Evolutionary conservation across 2,113 vertebrate species (phyloP).

Genomic region (Syrmaticus mikado): DNA sequence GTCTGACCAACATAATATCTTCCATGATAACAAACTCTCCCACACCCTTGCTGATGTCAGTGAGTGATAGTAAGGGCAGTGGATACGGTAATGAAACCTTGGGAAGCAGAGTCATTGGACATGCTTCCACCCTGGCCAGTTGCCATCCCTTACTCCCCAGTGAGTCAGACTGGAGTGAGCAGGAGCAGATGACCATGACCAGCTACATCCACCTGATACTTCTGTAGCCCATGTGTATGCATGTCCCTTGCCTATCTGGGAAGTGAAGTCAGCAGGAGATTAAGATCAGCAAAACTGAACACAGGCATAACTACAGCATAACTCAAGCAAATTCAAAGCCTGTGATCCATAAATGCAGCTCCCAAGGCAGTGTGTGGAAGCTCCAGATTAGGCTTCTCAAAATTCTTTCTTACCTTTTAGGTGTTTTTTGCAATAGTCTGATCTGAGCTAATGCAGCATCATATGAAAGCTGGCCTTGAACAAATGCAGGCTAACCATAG

Average conservation of each 20-base stretch:
- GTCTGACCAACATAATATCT: not conserved
- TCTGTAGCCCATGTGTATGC: not conserved
- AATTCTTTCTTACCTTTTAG: not conserved
- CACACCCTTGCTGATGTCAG: not conserved
- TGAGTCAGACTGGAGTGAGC: not conserved
- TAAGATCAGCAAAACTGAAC: not conserved
- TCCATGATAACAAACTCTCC: not conserved
- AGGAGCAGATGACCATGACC: not conserved
- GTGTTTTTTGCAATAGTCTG: not conserved
- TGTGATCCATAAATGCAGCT: not conserved
- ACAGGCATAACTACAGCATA: not conserved
- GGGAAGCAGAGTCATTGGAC: not conserved
- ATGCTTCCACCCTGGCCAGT: not conserved
- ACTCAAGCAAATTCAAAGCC: not conserved
- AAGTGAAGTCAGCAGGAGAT: not conserved
- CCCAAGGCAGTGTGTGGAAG: accelerated
- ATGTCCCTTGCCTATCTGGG: not conserved
- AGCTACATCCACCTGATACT: accelerated
- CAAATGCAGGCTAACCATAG: not conserved
- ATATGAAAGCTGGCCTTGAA: not conserved
- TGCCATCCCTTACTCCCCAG: not conserved
- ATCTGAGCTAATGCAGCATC: not conserved
- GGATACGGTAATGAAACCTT: not conserved
- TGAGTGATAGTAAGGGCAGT: not conserved
- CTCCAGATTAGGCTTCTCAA: not conserved